phyloP scores from a whole-genome alignment of 2,797 vertebrate species.

The Spondyliosoma cantharus region DNA sequence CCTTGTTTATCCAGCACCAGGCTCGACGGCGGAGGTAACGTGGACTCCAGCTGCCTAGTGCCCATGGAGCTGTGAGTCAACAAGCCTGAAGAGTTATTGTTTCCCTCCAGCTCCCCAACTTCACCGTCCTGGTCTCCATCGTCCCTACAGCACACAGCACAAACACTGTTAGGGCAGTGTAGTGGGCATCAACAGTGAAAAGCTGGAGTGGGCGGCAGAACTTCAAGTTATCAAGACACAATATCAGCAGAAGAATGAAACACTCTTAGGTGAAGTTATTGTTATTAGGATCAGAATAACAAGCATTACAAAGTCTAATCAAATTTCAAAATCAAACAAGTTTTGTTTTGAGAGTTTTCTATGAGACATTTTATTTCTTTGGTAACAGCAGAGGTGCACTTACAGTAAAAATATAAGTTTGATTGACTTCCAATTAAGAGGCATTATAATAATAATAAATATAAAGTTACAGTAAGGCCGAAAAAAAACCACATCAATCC shows the following conservation, averaged over 20 bases:
- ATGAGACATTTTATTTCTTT: not conserved
- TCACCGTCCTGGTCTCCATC: slow-evolving; percentile 90
- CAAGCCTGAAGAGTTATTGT: slow-evolving; percentile 77
- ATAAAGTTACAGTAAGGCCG: not conserved
- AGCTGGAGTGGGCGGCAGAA: not conserved
- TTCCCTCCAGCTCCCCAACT: slow-evolving; percentile 84
- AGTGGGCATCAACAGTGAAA: not conserved
- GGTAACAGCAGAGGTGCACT: not conserved
- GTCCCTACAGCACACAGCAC: slow-evolving; percentile 83
- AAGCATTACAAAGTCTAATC: too few relatives aligned
- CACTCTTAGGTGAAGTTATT: not conserved
- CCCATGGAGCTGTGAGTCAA: slow-evolving; percentile 79
- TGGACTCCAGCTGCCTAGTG: slow-evolving; percentile 78
- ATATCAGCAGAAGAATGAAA: not conserved
- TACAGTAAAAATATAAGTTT: not conserved
- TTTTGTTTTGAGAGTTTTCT: too few relatives aligned
- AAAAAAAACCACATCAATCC: not conserved
- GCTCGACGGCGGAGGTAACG: slow-evolving; percentile 77
- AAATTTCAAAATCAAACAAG: too few relatives aligned
- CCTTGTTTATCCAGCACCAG: slow-evolving; percentile 84
- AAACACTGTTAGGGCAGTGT: slow-evolving; percentile 6
- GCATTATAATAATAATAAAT: not conserved
- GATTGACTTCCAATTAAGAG: slow-evolving; percentile 1
- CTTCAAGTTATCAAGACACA: not conserved
- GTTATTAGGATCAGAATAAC: too few relatives aligned